Evolutionary conservation across 35 echinoderm and acorn worm genomes (phyloP).

Genomic region (Heliocidaris erythrogramma): DNA sequence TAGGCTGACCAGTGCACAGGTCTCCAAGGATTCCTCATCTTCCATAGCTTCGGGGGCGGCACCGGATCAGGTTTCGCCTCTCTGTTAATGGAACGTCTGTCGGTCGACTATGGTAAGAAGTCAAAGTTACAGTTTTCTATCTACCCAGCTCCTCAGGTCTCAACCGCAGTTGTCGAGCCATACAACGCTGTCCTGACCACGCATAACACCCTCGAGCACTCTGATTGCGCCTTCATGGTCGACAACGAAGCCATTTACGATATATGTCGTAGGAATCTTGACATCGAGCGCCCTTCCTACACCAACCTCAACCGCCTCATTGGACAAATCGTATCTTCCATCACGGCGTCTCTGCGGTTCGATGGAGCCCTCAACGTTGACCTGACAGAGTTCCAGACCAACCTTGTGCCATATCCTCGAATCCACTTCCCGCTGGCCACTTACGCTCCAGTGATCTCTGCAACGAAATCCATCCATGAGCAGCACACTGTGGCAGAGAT

Average conservation of each 20-base stretch:
- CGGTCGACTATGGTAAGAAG: neutral
- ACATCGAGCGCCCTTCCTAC: neutral
- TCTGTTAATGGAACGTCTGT: neutral
- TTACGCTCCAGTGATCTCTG: neutral
- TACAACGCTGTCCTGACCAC: neutral
- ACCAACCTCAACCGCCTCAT: neutral
- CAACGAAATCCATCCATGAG: neutral
- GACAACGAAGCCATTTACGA: neutral
- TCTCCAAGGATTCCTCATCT: neutral
- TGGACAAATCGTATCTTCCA: neutral
- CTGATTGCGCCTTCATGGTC: neutral
- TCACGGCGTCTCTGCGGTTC: neutral
- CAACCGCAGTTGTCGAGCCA: neutral
- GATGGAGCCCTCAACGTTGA: neutral
- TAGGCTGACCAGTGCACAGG: neutral
- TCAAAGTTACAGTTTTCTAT: neutral
- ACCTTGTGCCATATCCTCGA: neutral
- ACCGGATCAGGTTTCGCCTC: neutral
- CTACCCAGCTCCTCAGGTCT: neutral
- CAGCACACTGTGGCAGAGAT: neutral
- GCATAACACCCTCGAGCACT: neutral
- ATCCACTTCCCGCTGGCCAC: slow-evolving; percentile 6
- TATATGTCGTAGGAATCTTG: neutral
- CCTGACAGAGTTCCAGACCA: neutral
- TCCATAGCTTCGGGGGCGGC: neutral